Conservation (phyloP, 2,113 vertebrate genomes). For the Bos indicus region DNA sequence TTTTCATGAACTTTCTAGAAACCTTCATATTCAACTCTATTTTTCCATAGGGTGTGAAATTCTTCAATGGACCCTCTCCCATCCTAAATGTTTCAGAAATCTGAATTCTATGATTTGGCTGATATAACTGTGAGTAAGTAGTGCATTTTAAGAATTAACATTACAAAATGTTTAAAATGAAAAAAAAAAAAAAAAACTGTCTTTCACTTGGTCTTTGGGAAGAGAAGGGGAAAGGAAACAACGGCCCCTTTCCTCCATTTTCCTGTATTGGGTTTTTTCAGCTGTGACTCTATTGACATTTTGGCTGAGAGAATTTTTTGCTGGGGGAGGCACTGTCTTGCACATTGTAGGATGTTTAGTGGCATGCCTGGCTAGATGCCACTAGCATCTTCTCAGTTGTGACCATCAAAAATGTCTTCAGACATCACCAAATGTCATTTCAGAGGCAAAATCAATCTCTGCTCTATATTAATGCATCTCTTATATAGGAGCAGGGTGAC, state of each 20-base stretch:
- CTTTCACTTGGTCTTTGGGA: neutral
- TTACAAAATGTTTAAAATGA: neutral
- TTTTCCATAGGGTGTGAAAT: neutral
- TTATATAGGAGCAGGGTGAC: too few species aligned
- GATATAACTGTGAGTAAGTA: neutral
- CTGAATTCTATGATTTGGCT: neutral
- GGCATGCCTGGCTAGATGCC: too few species aligned
- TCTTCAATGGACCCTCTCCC: neutral
- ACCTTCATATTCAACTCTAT: neutral
- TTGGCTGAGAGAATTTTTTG: neutral
- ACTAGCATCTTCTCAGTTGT: neutral
- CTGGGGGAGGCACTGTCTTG: neutral
- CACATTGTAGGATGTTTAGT: neutral
- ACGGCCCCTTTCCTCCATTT: neutral
- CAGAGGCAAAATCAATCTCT: neutral
- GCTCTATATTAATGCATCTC: neutral
- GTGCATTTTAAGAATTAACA: neutral
- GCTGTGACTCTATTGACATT: neutral
- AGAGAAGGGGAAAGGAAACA: neutral
- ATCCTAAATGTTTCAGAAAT: neutral
- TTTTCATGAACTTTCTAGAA: constrained; percentile 10
- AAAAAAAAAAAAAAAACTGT: neutral
- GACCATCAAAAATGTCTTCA: neutral
- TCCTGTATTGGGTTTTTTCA: neutral
- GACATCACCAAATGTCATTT: neutral